Base-by-base conservation (phyloP, 2,797 vertebrate genomes). In the Capromys pilorides region DNA sequence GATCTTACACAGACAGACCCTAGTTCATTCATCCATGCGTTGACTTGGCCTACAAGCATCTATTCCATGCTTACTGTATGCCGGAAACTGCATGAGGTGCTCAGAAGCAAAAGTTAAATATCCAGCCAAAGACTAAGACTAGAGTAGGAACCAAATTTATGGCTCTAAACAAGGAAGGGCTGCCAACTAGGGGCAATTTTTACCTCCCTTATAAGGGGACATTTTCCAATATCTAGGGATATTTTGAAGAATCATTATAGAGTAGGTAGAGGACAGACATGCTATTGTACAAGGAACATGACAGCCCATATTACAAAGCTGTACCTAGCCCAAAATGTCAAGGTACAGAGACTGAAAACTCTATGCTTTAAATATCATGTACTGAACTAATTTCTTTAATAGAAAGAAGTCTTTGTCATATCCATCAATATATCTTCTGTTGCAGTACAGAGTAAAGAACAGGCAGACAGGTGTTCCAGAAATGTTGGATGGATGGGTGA, bases 31-130 rank as follows among this genome's bases (percentile, higher is more conserved):
- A 78, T 41, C 2, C 9, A 18, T 2, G 73, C 61, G 13, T 31
- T 86, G 28, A 62, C 19, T 67, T 62, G 88, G 84, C 36, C 41
- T 79, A 8, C 11, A 82, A 71, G 9, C 36, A 84, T 91, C 83
- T 86, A 62, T n/a, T 80, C 71, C 12, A 16, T 33, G 78, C 26
- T 16, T 75, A n/a, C 26, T 84, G 45, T 95, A 75, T 93, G 77
- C 88, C 49, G 77, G 41, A 92, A 94, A 88, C 36, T 81, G 45
- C 33, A 41, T 91, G 94, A 90, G 59, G 36, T 96, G 57, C 31
- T 77, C 36, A 45, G 75, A 93, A 95, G 18, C 91, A 89, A 81
- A 7, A 80, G 3, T 45, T 93, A 90, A 90, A 79, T n/a, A 89
- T 83, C 69, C n/a, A 83, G 90, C 7, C 85, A 94, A 36, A 88